phyloP scores from a whole-genome alignment of 2,888 invertebrate genomes.

The Pristionchus mayeri region DNA sequence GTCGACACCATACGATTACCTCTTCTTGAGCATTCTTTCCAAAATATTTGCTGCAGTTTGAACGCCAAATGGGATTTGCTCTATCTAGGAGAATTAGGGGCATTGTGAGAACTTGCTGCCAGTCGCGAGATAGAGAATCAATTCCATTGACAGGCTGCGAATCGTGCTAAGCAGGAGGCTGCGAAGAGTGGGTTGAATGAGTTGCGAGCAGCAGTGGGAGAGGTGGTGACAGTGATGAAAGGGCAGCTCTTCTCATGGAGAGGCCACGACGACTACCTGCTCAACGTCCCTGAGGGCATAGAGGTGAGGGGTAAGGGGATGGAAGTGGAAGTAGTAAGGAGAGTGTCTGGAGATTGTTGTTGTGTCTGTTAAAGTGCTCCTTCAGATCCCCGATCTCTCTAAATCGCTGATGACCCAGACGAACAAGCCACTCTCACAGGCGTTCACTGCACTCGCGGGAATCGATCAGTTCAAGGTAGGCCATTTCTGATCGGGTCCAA shows the following conservation, averaged over 20 bases:
- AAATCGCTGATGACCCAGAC: neutral
- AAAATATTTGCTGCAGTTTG: too few relatives aligned
- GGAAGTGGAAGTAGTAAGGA: neutral
- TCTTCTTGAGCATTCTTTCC: too few relatives aligned
- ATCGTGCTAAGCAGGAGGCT: conserved; percentile 9
- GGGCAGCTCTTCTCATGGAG: neutral
- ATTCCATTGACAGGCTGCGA: too few relatives aligned
- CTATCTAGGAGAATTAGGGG: too few relatives aligned
- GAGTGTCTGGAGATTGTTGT: too few relatives aligned
- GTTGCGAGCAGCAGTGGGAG: neutral
- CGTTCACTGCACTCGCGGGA: conserved; percentile 28
- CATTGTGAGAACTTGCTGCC: too few relatives aligned
- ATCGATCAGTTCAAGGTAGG: conserved; percentile 46
- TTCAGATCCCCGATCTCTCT: conserved; percentile 29
- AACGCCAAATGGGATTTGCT: too few relatives aligned
- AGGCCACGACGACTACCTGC: conserved; percentile 23
- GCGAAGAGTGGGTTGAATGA: too few relatives aligned
- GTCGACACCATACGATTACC: too few relatives aligned
- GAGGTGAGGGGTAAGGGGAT: neutral
- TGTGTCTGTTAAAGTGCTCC: too few relatives aligned
- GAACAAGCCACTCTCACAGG: neutral
- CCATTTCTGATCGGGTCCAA: too few relatives aligned
- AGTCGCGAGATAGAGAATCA: too few relatives aligned
- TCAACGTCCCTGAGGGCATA: neutral
- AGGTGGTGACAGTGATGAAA: neutral